Evolutionary conservation across 2,888 invertebrate species (phyloP), one percentile per base, ranked within the genome.

Genomic region (Netelia melanura): DNA sequence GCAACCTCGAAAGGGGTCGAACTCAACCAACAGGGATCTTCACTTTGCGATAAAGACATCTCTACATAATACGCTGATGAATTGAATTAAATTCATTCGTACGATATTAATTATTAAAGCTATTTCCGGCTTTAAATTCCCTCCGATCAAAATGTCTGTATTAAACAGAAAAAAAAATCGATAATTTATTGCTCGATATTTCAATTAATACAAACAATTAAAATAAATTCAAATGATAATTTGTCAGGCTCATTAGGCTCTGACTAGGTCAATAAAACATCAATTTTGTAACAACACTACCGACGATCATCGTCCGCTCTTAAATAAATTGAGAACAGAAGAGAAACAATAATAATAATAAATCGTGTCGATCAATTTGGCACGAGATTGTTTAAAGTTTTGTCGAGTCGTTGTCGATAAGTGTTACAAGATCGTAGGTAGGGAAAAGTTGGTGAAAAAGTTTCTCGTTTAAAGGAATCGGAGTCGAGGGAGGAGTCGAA

Each of bases 21-120:
- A 30, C 23, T 23, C 2, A 21, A n/a, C 52, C 14, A 21, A 85
- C 71, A 80, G 52, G 67, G 38, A 65, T 83, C 30, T 85, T 72
- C 84, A 81, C 80, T 84, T 48, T 81, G 81, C 65, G 23, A 67
- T 76, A 52, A 44, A 68, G 43, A 14, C 30, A 78, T 43, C 62
- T n/a, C 14, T 3, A 61, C 25, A 38, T 79, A 52, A 43, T 58
- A 23, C 25, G 38, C 38, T 38, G 38, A 38, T 38, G 38, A 38
- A 38, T 38, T 38, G 38, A 38, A 38, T 38, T 38, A 38, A 38
- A 38, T 38, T 38, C 38, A 38, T 38, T 38, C 38, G 38, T 38
- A 38, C 38, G 38, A 38, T 6, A 38, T 38, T 38, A 38, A 38
- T 6, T 38, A 38, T 38, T 38, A 38, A 38, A 38, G 38, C 38